Base-by-base conservation (phyloP, 2,797 vertebrate species). In the Anableps anableps region DNA sequence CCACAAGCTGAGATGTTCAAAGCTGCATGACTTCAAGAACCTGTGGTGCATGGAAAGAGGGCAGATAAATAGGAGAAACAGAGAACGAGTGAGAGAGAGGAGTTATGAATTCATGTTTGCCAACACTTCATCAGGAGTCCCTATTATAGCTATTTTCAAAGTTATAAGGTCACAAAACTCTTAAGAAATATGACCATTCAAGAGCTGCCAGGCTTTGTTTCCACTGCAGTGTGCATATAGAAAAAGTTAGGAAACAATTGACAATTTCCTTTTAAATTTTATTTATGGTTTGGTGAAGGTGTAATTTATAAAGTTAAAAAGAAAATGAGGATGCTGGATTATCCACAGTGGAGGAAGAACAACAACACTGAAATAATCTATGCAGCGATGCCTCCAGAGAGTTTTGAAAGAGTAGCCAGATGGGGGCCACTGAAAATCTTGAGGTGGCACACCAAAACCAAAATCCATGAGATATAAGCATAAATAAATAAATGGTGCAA, bases 1-100 rank as follows among this genome's bases (percentile, higher is more conserved):
- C 89, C 92, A 91, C 93, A 93, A 93, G 92, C 90, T 86, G 93
- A 90, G 93, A 94, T 96, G 95, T 95, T 95, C 80, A 92, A 93
- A 94, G 88, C 94, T 88, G 77, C 89, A 90, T 89, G 94, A 92
- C 85, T 45, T 86, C 89, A 88, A 86, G 78, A 90, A 89, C 92
- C 90, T 91, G 91, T 83, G 88, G 93, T 91, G 92, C 80, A 58
- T 64, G 62, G 77, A 86, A 85, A 86, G 86, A 86, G 87, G 87
- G 85, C 80, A 83, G 76, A 86, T 78, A 85, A 85, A 80, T 75
- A 81, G 83, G 76, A 74, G 79, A 79, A 43, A 41, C 38, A n/a
- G 23, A 26, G 38, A 41, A 43, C 16, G 66, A 66, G 76, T 78
- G 68, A 26, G 75, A 84, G 51, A 75, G 74, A 76, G 79, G 79